Base-by-base conservation (phyloP, 2,797 vertebrate genomes). In the Parauchenoglanis ngamensis region DNA sequence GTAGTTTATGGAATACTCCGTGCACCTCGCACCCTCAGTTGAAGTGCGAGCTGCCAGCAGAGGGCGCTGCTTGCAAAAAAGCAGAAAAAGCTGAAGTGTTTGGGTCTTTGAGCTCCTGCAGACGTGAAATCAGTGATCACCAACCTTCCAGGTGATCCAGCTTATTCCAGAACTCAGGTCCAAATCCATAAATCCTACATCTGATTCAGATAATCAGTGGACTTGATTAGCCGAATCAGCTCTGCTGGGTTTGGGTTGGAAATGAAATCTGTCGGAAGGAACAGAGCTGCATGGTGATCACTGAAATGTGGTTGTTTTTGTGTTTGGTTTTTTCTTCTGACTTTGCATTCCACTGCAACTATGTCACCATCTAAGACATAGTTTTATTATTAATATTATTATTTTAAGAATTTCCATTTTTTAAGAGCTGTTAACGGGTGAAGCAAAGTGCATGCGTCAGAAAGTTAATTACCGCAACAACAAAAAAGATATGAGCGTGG, bases 21-120 rank as follows among this genome's bases (percentile, higher is more conserved):
- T 59, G 56, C 19, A 59, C 11, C 19, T 17, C 12, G 0, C 28
- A 35, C 31, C 1, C 1, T 6, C 79, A 10, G 28, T 31, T 28
- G 19, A 40, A 21, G 49, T 1, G 17, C 28, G 10, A 79, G 21
- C 28, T 54, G 10, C 28, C 81, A 83, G 81, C 81, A 83, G 81
- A 83, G 46, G 81, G 81, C 81, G 61, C 46, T 54, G 63, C 46
- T 54, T 31, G 65, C 81, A 82, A 67, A 83, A 67, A 83, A 83
- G 46, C 44, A 68, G 8, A 21, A 4, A 12, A 46, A 44, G 6
- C 40, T 25, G 0, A 67, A 49, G 80, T 44, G 23, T 67, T 67
- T 54, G 44, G 17, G 8, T 31, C 44, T 52, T 65, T 52, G 46
- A 28, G 61, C 8, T 21, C n/a, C 81, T 83, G n/a, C 81, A 54